A percentile compares a stretch with the other conserved stretches of the same genome.
These are phyloP conservation scores for Cyphomyrus discorhynchus DNA, from an alignment of 2,113 vertebrate species.

Conservation along the genomic window DNA sequence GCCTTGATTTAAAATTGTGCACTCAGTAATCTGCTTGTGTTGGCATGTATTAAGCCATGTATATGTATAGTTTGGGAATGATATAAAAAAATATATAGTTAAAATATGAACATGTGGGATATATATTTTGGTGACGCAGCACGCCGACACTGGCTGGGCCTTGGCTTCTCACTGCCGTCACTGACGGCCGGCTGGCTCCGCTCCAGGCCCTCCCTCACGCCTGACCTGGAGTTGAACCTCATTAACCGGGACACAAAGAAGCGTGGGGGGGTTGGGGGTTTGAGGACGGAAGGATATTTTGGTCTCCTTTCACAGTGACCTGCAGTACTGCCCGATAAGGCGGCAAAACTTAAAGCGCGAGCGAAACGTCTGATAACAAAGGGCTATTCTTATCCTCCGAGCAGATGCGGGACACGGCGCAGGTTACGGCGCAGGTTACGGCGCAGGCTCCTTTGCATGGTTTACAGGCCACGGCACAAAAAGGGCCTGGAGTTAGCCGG, in stretches of 20 bases:
- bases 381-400: not conserved
- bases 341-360: not conserved
- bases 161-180: slow-evolving; percentile 66
- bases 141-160: not conserved
- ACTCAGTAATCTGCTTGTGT: not conserved
- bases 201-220: slow-evolving; percentile 78
- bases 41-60: not conserved
- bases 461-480: not conserved
- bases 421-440: not conserved
- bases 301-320: slow-evolving; percentile 2
- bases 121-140: not conserved
- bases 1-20: not conserved
- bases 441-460: not conserved
- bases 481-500: not conserved
- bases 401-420: not conserved
- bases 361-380: not conserved
- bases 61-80: not conserved
- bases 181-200: slow-evolving; percentile 86
- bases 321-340: not conserved
- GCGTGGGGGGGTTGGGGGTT: slow-evolving; percentile 41
- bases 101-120: not conserved
- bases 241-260: slow-evolving; percentile 91
- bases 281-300: slow-evolving; percentile 7
- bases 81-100: not conserved
- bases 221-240: slow-evolving; percentile 99